Conservation (phyloP, 2,797 vertebrate species). For the Betta splendens region DNA sequence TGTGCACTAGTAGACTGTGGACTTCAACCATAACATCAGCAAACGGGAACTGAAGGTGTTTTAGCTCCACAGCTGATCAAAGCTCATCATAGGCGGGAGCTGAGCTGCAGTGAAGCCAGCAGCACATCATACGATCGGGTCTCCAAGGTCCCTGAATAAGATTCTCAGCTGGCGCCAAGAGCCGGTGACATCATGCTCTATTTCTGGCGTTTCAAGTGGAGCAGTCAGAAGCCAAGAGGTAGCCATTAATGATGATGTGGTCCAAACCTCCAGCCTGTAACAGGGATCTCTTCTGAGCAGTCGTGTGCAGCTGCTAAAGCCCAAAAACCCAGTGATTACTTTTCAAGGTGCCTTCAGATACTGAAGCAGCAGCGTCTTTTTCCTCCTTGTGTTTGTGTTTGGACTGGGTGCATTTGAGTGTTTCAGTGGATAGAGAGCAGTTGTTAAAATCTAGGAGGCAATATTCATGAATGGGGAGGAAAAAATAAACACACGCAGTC, state of each 20-base stretch:
- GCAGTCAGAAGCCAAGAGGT: constrained; percentile 75
- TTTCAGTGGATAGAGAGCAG: not conserved
- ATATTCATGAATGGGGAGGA: constrained; percentile 22
- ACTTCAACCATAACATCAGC: not conserved
- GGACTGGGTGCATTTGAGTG: too few species aligned
- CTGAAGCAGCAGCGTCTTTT: constrained; percentile 14
- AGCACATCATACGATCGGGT: constrained; percentile 29
- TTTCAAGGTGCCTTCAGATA: constrained; percentile 5
- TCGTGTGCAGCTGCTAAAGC: constrained; percentile 35
- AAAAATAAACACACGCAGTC: constrained; percentile 39
- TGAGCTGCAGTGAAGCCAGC: constrained; percentile 19
- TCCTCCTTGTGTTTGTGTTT: constrained; percentile 16
- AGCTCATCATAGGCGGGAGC: constrained; percentile 1
- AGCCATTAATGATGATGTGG: constrained; percentile 67
- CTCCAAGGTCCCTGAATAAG: constrained; percentile 60
- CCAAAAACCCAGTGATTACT: constrained; percentile 18
- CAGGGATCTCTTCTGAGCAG: constrained; percentile 41
- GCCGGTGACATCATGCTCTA: constrained; percentile 76
- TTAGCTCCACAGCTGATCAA: not conserved
- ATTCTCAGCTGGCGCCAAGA: constrained; percentile 60
- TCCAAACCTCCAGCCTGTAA: constrained; percentile 46
- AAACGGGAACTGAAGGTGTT: constrained; percentile 3
- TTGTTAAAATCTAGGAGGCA: not conserved
- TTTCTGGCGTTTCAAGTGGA: constrained; percentile 74
- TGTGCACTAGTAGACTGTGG: not conserved